Evolutionary conservation across 2,888 invertebrate genomes (phyloP).

Genomic region (Drosophila diplacantha): DNA sequence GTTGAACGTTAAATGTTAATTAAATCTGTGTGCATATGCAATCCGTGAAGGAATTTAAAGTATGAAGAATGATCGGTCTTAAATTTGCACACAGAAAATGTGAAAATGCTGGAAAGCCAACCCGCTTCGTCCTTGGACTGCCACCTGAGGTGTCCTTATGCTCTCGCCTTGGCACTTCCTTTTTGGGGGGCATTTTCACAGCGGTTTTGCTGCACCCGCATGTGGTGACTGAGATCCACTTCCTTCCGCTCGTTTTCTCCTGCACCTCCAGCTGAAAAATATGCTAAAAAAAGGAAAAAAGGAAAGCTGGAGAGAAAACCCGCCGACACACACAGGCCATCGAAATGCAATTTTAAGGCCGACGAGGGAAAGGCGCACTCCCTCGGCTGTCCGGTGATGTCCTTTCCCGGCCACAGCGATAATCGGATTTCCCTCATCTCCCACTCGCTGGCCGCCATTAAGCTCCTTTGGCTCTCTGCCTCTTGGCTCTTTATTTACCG

Average conservation of each 20-base stretch:
- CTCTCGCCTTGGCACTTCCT: slow-evolving; percentile 53
- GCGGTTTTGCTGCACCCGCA: slow-evolving; percentile 44
- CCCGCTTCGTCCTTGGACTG: background rate
- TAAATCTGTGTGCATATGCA: slow-evolving; percentile 24
- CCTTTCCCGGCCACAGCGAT: slow-evolving; percentile 32
- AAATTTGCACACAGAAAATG: slow-evolving; percentile 20
- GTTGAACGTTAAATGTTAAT: slow-evolving; percentile 47
- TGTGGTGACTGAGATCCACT: slow-evolving; percentile 20
- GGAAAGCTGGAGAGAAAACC: background rate
- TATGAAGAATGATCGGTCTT: background rate
- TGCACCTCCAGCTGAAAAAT: slow-evolving; percentile 35
- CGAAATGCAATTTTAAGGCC: slow-evolving; percentile 57
- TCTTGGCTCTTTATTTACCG: background rate
- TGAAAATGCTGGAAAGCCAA: slow-evolving; percentile 20
- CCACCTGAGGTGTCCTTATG: slow-evolving; percentile 37
- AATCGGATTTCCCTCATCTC: slow-evolving; percentile 25
- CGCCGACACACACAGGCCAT: slow-evolving; percentile 34
- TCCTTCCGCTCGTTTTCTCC: slow-evolving; percentile 48
- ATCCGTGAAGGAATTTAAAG: background rate
- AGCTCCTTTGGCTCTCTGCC: slow-evolving; percentile 9
- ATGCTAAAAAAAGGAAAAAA: slow-evolving; percentile 33
- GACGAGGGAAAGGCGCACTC: background rate
- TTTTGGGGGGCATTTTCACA: slow-evolving; percentile 54
- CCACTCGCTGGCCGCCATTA: slow-evolving; percentile 9
- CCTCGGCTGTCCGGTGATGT: slow-evolving; percentile 20